Percentiles rank a stretch among this genome's conserved stretches.
Conservation (phyloP, 1,140 invertebrate species). For the Battus philenor region DNA sequence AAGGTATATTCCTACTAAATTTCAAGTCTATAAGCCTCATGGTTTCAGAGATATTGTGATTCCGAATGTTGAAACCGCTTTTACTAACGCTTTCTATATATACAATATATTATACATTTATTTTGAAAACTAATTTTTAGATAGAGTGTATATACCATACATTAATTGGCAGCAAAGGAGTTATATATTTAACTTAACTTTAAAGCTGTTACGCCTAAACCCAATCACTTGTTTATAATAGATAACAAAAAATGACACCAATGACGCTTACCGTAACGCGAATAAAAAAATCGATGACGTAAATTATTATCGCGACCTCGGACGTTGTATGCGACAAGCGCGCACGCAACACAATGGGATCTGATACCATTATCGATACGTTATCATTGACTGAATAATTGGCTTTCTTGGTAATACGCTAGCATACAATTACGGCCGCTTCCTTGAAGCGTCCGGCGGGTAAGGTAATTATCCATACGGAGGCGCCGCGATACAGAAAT, state of each 20-base stretch:
- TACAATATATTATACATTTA: no score
- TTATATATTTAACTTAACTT: no score
- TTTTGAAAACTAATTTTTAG: no score
- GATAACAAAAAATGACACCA: no score
- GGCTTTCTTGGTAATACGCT: constrained; percentile 45
- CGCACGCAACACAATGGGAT: constrained; percentile 33
- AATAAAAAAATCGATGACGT: background rate
- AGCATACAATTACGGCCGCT: constrained; percentile 50
- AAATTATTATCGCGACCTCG: background rate
- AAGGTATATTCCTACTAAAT: no score
- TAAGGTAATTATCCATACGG: constrained; percentile 35
- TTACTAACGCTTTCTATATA: no score
- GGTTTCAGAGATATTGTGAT: no score
- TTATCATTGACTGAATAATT: constrained; percentile 45
- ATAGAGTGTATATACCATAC: no score
- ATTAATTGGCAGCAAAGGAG: background rate
- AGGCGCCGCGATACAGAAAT: constrained; percentile 1
- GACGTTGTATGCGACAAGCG: constrained; percentile 1
- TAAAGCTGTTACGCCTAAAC: no score
- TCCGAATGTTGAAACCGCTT: no score
- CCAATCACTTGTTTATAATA: no score
- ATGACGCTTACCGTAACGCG: background rate
- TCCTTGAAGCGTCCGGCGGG: constrained; percentile 43
- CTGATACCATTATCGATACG: constrained; percentile 53
- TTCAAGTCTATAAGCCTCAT: no score